A percentile compares a stretch with the other conserved stretches of the same genome.
Evolutionary conservation across 1,140 invertebrate genomes (phyloP).

Genomic region (Ladona fulva): DNA sequence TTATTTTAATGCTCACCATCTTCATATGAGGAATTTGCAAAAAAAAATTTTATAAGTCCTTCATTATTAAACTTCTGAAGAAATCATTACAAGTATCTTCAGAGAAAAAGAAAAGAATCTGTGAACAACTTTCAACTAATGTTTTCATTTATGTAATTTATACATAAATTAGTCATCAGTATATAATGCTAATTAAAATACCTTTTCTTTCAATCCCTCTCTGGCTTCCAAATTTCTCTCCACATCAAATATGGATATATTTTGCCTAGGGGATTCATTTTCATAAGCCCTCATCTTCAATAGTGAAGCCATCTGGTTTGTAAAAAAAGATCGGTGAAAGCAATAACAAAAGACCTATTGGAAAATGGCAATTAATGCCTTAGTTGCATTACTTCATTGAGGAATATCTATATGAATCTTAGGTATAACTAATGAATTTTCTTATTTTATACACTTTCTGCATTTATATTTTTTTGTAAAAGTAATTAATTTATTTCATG

Average conservation of each 20-base stretch:
- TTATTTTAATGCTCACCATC: not conserved
- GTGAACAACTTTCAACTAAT: not conserved
- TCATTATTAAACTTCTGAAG: not conserved
- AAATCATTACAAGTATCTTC: not conserved
- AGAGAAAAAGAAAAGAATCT: not conserved
- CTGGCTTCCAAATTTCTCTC: constrained; percentile 43
- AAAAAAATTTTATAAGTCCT: not conserved
- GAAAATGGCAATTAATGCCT: constrained; percentile 17
- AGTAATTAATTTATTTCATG: not conserved
- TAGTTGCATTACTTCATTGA: not conserved
- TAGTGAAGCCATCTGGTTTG: constrained; percentile 30
- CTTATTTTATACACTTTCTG: not conserved
- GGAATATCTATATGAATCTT: not conserved
- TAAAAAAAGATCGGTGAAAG: no score
- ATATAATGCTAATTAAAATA: constrained; percentile 20
- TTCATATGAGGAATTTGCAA: no score
- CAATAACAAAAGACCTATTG: no score
- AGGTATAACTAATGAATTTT: not conserved
- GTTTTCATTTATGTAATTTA: not conserved
- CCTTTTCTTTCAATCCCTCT: constrained; percentile 35
- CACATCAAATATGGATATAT: constrained; percentile 43
- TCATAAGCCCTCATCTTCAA: constrained; percentile 38
- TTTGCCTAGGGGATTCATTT: constrained; percentile 36
- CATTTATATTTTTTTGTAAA: not conserved
- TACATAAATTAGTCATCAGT: not conserved